Evolutionary conservation across 2,113 vertebrate species (phyloP), one percentile per base, ranked within the genome.

Genomic region (Lamprotornis superbus): DNA sequence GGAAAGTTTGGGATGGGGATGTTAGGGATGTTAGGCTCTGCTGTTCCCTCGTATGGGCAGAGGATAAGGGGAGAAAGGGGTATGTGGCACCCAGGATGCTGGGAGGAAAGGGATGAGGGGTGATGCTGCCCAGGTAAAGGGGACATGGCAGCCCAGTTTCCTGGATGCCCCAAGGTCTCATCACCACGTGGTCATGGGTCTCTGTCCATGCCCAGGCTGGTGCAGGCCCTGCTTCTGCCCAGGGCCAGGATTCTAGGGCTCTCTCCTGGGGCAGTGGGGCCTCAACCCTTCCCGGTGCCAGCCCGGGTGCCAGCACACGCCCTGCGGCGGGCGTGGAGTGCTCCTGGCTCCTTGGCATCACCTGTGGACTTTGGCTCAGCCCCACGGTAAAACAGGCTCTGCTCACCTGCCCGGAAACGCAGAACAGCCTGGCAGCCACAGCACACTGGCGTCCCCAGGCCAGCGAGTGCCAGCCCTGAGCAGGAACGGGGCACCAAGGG

Each of bases 301-400:
- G 69, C 73, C 3, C 5, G 0, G 31, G 61, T 70, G 79, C 91
- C 17, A 15, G 40, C 91, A 80, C 94, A 83, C 89, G 1, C 79
- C 88, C 92, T 83, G 68, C 1, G 5, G 2, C 39, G 3, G 91
- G 87, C 2, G 83, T 53, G 91, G 94, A 73, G 68, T 1, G 11
- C 57, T 65, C 44, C 53, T 3, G 21, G 59, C 68, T 83, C 57
- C 39, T 24, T 7, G 10, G 81, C 80, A 46, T 87, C 47, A 21
- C 78, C 85, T 10, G 33, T 93, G 94, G 94, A 97, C 95, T 96
- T 96, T 96, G 96, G 70, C 90, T 96, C 94, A 80, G 5, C 67
- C 65, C 53, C 5, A 2, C 0, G 71, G 79, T 90, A 57, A 40
- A 94, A 96, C 47, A 46, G 71, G 77, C 91, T 52, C 88, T 0